Conservation (phyloP, 2,113 vertebrate genomes). For the Xyliphius kryptos region DNA sequence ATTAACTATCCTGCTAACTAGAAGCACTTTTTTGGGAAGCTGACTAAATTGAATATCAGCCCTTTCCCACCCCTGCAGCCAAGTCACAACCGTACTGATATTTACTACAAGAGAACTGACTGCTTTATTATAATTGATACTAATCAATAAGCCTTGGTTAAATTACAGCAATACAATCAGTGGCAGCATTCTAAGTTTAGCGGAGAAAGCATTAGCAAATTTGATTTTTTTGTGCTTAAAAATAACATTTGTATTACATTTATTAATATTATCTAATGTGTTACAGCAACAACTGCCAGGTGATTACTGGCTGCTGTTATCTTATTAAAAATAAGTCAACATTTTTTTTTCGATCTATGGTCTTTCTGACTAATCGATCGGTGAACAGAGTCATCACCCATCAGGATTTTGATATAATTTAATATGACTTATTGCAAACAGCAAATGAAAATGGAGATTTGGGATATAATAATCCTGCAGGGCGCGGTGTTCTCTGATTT, state of each 20-base stretch:
- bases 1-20: no score
- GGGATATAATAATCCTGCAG: not conserved
- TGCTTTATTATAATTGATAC: no score
- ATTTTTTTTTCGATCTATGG: not conserved
- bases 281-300: not conserved
- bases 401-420: not conserved
- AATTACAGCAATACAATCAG: no score
- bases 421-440: not conserved
- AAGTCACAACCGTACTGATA: no score
- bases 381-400: not conserved
- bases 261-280: not conserved
- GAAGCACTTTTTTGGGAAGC: no score
- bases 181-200: no score
- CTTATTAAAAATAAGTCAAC: not conserved
- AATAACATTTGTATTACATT: not conserved
- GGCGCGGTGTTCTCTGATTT: not conserved
- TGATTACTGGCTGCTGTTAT: not conserved
- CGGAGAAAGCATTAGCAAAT: no score
- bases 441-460: not conserved
- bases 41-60: no score
- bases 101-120: no score
- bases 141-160: no score
- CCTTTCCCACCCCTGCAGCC: no score
- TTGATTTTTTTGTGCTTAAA: not conserved
- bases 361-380: not conserved